phyloP scores from a whole-genome alignment of 2,113 vertebrate species.

The Urocynchramus pylzowi region DNA sequence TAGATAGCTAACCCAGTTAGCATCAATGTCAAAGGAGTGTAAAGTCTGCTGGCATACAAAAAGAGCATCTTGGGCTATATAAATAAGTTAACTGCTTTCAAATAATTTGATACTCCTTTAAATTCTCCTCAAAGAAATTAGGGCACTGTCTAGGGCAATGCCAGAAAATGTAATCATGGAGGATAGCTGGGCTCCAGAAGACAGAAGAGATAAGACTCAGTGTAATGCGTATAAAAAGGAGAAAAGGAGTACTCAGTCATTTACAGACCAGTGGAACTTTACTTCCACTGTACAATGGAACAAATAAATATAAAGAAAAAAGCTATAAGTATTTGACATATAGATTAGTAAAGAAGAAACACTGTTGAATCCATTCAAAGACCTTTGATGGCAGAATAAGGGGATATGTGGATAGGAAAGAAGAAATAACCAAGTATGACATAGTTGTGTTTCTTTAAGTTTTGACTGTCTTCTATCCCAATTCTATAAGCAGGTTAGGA shows the following conservation, averaged over 20 bases:
- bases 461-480: neutral
- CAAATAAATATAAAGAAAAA: neutral
- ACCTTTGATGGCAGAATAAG: neutral
- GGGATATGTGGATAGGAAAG: neutral
- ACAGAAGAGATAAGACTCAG: neutral
- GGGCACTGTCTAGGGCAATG: neutral
- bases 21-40: neutral
- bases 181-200: neutral
- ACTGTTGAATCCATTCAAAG: neutral
- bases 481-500: neutral
- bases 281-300: neutral
- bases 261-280: neutral
- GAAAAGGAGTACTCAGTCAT: neutral
- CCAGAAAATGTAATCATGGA: neutral
- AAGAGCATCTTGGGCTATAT: neutral
- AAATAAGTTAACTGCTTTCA: neutral
- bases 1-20: neutral
- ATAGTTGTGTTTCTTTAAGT: neutral
- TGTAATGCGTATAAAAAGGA: neutral
- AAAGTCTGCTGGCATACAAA: neutral
- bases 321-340: neutral
- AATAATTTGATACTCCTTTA: neutral
- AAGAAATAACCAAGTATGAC: neutral
- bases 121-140: neutral
- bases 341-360: neutral